Evolutionary conservation across 2,797 vertebrate genomes (phyloP).

Genomic region (Ctenopoma multispine): DNA sequence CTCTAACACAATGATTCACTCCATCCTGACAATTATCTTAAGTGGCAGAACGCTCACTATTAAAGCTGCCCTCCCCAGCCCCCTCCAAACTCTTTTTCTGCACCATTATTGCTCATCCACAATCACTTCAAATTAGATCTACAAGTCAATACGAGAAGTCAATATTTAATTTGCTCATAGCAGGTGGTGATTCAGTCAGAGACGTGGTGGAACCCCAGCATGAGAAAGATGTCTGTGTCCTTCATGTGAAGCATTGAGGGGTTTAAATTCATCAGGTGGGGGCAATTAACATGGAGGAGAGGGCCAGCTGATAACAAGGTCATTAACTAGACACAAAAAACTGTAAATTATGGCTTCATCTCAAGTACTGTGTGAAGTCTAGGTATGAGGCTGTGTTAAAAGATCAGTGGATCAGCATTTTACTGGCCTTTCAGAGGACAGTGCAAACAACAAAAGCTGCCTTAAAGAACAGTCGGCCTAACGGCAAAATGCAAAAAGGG

Average conservation of each 20-base stretch:
- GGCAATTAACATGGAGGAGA: not conserved
- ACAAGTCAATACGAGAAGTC: slow-evolving; percentile 85
- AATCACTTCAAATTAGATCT: slow-evolving; percentile 88
- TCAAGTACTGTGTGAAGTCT: not conserved
- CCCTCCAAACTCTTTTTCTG: slow-evolving; percentile 63
- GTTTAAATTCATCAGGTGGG: not conserved
- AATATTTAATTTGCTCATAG: slow-evolving; percentile 90
- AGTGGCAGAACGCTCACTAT: slow-evolving; percentile 66
- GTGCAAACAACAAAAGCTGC: no score
- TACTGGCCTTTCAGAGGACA: no score
- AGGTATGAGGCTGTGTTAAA: not conserved
- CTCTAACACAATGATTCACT: slow-evolving; percentile 57
- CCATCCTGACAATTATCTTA: slow-evolving; percentile 78
- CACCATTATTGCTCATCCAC: slow-evolving; percentile 77
- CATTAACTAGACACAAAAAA: not conserved
- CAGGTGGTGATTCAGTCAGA: slow-evolving; percentile 79
- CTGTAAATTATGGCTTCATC: not conserved
- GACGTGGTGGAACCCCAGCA: slow-evolving; percentile 18
- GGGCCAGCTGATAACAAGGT: not conserved
- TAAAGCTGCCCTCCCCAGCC: slow-evolving; percentile 38
- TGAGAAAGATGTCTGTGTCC: slow-evolving; percentile 13
- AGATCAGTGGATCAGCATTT: no score
- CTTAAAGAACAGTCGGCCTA: no score
- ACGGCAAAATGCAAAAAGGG: no score
- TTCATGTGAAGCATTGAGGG: not conserved